phyloP scores from a whole-genome alignment of 2,888 invertebrate species.

The Campoplex capitator region DNA sequence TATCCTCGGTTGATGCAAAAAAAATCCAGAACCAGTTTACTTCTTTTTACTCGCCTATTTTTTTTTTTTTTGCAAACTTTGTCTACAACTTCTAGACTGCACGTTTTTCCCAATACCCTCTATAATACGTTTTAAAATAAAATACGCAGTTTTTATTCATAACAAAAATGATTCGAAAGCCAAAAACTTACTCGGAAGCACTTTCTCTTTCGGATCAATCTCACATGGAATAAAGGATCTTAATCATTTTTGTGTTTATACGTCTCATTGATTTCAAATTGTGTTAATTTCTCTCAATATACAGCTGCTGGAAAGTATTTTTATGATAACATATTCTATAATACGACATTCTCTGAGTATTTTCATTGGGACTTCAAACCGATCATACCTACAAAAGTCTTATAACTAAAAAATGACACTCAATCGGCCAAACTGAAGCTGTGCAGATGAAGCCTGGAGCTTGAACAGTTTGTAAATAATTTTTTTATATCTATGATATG shows the following conservation, averaged over 20 bases:
- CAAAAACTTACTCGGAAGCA: not conserved
- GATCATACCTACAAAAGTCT: too few relatives aligned
- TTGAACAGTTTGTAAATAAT: not conserved
- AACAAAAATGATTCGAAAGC: not conserved
- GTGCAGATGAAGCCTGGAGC: not conserved
- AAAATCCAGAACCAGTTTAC: not conserved
- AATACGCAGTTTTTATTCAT: not conserved
- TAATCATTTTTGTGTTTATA: not conserved
- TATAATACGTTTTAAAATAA: not conserved
- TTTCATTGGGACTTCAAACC: too few relatives aligned
- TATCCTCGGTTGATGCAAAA: conserved; percentile 15
- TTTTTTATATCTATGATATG: not conserved
- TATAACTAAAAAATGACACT: not conserved
- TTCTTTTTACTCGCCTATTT: not conserved
- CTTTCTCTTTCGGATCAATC: not conserved
- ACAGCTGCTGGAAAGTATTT: too few relatives aligned
- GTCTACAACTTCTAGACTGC: not conserved
- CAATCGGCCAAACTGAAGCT: not conserved
- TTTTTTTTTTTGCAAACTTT: not conserved
- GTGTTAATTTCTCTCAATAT: not conserved
- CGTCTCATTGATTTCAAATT: not conserved
- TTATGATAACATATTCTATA: too few relatives aligned
- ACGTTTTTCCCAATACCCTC: not conserved
- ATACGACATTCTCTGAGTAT: too few relatives aligned
- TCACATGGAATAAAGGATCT: not conserved